Conservation (phyloP, 2,113 vertebrate genomes). For the Casuarius casuarius region DNA sequence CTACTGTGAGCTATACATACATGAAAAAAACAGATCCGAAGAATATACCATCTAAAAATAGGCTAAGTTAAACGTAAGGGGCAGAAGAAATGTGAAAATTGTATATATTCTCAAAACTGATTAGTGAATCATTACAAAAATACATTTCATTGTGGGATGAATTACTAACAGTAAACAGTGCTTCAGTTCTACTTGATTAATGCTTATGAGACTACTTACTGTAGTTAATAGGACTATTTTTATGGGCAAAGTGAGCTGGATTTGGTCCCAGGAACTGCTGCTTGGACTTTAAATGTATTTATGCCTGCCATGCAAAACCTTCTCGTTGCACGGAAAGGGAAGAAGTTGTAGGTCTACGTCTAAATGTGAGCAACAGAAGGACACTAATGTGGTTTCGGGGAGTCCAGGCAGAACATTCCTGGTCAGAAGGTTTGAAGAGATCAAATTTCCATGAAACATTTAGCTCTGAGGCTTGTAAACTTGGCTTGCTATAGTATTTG, state of each 20-base stretch:
- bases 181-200: background rate
- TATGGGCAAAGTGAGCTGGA: background rate
- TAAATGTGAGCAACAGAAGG: background rate
- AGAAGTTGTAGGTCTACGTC: background rate
- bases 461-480: background rate
- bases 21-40: background rate
- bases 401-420: background rate
- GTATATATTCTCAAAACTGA: background rate
- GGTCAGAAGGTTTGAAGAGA: background rate
- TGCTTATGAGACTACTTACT: background rate
- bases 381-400: rapidly evolving
- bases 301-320: background rate
- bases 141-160: background rate
- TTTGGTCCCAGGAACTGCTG: background rate
- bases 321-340: background rate
- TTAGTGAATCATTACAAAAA: conserved; percentile 19
- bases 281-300: background rate
- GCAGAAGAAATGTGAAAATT: background rate
- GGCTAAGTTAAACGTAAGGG: background rate
- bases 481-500: background rate
- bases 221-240: background rate
- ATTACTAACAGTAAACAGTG: background rate
- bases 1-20: background rate
- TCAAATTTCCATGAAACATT: background rate
- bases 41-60: background rate